Percentiles rank a stretch among this genome's conserved stretches.
Conservation (phyloP, 2,797 vertebrate genomes). For the Amblyopsis hoosieri region DNA sequence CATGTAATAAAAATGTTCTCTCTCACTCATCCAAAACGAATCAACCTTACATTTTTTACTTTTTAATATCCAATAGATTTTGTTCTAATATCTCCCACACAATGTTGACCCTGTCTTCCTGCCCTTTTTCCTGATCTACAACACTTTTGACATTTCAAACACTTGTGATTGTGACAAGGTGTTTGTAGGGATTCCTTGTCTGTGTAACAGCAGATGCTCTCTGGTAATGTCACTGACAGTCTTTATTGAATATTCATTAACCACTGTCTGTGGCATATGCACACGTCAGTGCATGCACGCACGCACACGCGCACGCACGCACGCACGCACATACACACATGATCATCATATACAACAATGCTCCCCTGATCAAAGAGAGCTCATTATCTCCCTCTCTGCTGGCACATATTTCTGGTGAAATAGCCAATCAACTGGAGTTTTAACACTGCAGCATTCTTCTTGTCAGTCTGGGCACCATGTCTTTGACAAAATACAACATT, state of each 20-base stretch:
- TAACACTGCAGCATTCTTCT: constrained; percentile 47
- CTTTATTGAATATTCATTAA: constrained; percentile 68
- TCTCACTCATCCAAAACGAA: constrained; percentile 53
- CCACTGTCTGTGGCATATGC: constrained; percentile 20
- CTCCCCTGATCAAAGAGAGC: constrained; percentile 71
- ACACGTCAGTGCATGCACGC: constrained; percentile 9
- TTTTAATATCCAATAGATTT: too few species aligned
- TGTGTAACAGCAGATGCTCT: constrained; percentile 52
- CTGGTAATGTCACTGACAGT: constrained; percentile 53
- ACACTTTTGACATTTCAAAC: constrained; percentile 28
- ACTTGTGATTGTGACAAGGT: constrained; percentile 39
- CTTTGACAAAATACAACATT: constrained; percentile 35
- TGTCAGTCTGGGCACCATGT: constrained; percentile 55
- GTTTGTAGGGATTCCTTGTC: constrained; percentile 33
- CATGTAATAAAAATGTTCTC: constrained; percentile 43
- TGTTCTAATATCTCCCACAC: too few species aligned
- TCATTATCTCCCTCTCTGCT: constrained; percentile 65
- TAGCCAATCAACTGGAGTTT: constrained; percentile 58
- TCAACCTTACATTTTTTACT: too few species aligned
- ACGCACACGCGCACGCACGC: constrained; percentile 18
- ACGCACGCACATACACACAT: constrained; percentile 6
- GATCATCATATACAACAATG: constrained; percentile 62
- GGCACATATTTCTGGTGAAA: constrained; percentile 59
- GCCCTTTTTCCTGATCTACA: constrained; percentile 13
- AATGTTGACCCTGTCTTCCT: background rate